Evolutionary conservation across 2,888 invertebrate species (phyloP).

Genomic region (Caenorhabditis sinica): DNA sequence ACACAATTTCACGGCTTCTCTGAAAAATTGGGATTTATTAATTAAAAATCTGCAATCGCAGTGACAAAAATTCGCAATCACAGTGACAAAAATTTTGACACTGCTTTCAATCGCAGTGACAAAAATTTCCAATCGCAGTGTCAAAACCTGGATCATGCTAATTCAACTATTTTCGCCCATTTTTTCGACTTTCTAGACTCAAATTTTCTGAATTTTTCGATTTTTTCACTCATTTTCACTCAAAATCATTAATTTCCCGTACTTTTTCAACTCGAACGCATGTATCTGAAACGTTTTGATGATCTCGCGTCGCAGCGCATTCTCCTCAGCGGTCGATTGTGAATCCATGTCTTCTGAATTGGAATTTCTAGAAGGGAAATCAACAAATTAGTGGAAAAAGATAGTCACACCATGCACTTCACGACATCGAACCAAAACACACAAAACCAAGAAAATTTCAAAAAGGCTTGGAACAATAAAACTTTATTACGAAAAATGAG

Average conservation of each 20-base stretch:
- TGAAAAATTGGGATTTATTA: slow-evolving; percentile 3
- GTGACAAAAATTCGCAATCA: neutral
- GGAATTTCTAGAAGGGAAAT: neutral
- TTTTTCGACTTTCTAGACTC: neutral
- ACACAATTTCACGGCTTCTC: slow-evolving; percentile 71
- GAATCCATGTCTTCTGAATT: slow-evolving; percentile 14
- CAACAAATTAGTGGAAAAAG: neutral
- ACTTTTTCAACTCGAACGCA: slow-evolving; percentile 66
- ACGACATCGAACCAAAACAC: slow-evolving; percentile 19
- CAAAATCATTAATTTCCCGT: neutral
- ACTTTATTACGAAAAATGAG: neutral
- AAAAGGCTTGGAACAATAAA: neutral
- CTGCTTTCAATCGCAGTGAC: neutral
- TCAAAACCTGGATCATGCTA: too few species aligned
- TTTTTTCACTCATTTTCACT: neutral
- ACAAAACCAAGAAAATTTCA: neutral
- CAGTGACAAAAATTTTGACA: neutral
- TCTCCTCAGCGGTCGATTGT: slow-evolving; percentile 25
- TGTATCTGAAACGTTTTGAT: slow-evolving; percentile 63
- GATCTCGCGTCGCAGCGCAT: slow-evolving; percentile 57
- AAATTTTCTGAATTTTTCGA: neutral
- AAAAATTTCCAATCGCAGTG: neutral
- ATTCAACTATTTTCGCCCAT: neutral
- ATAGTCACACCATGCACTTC: slow-evolving; percentile 51
- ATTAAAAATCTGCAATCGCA: neutral